Base-by-base conservation (phyloP, 2,113 vertebrate species). In the Oxygymnocypris stewartii region DNA sequence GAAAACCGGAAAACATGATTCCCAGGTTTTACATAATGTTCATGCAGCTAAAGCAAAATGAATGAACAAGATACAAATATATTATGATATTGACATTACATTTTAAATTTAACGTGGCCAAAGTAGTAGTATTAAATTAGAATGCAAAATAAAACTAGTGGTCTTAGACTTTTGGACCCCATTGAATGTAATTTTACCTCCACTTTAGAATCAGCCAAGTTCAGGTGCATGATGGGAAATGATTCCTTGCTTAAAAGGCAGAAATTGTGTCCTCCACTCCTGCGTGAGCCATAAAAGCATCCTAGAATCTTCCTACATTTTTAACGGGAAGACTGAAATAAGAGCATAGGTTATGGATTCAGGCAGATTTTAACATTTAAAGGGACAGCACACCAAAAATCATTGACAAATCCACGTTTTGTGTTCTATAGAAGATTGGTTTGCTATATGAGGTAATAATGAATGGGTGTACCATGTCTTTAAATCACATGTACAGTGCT, bases 231-330 rank as follows among this genome's bases (percentile, higher is more conserved):
- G 77, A 61, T 61, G 51, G 35, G 78, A 82, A 65, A 65, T 65
- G 2, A 47, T 65, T n/a, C 31, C 44, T 59, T 79, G 78, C 54
- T 54, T 37, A 14, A 42, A 42, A 80, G 28, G 16, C 51, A 59
- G 49, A 81, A n/a, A 16, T 42, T 14, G 23, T 25, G 40, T 25
- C 42, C 42, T 47, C 42, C 44, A n/a, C 47, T 81, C 18, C 6
- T 40, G n/a, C 12, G 54, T 75, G 69, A 76, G 3, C 25, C 54
- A 37, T 54, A 86, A 86, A 73, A 44, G 35, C 35, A 40, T 76
- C 71, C 23, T 81, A 2, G 25, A 40, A 65, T 80, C 77, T 49
- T 77, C 54, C n/a, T 76, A 47, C 18, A 59, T 86, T 75, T 75
- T 67, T 82, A 75, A 82, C 79, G 37, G 20, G 28, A n/a, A 23